These are phyloP conservation scores for Spilosoma lubricipeda DNA, from an alignment of 2,888 invertebrate genomes.

Conservation along the genomic window DNA sequence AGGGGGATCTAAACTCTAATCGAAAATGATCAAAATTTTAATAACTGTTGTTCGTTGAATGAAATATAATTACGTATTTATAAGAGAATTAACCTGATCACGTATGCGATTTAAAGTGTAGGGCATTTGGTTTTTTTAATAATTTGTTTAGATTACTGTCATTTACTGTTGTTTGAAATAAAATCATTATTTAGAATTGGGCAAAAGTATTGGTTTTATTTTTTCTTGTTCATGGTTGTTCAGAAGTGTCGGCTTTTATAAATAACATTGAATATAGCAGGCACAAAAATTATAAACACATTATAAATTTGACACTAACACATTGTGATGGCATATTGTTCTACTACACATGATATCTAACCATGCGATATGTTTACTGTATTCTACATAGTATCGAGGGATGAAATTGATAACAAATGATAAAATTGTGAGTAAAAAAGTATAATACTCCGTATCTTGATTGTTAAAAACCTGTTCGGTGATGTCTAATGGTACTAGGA, in stretches of 20 bases:
- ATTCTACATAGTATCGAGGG: background rate
- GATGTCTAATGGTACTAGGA: background rate
- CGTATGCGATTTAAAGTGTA: too few relatives aligned
- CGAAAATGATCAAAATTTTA: too few relatives aligned
- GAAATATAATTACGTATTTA: background rate
- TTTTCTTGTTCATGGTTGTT: slow-evolving; percentile 19
- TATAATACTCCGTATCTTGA: background rate
- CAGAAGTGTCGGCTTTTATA: slow-evolving; percentile 5
- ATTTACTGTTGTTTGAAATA: slow-evolving; percentile 36
- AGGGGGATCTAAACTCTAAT: background rate
- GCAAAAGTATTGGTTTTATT: slow-evolving; percentile 45
- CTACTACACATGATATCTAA: background rate
- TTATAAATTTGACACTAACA: background rate
- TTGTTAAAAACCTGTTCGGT: background rate
- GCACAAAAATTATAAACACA: background rate
- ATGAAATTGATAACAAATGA: background rate
- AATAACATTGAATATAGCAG: background rate
- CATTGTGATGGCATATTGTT: background rate
- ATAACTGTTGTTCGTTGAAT: too few relatives aligned
- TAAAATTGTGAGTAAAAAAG: background rate
- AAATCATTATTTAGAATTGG: slow-evolving; percentile 37
- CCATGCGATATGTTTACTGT: background rate
- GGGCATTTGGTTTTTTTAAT: too few relatives aligned
- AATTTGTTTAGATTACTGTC: slow-evolving; percentile 11
- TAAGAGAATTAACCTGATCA: too few relatives aligned